Evolutionary conservation across 2,888 invertebrate species (phyloP), one percentile per base, ranked within the genome.

Genomic region (Capitulum mitella): DNA sequence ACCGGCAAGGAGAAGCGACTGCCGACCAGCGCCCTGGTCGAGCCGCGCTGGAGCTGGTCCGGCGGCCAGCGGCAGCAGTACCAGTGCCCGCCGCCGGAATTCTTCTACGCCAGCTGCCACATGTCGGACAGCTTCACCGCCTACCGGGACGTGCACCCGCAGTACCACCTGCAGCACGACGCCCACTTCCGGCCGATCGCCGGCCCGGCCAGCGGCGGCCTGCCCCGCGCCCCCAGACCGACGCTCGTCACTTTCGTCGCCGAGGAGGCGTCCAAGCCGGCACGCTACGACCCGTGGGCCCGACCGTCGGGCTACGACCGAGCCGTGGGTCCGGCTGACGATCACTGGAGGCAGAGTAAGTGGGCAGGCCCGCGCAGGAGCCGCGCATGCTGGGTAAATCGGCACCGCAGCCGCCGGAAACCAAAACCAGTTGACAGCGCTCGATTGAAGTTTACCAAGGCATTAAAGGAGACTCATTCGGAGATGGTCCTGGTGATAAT

Each of bases 61-160:
- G 10, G 29, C 3, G 37, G 16, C 19, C 6, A 34, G 70, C 37
- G 12, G 43, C 43, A 43, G 43, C 46, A 3, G 5, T 37, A 64
- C 34, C 64, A 43, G 43, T 76, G 76, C 16, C 76, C 76, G 1
- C 43, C 76, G 48, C 76, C 76, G 3, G 19, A 46, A 2, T n/a
- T 29, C 46, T 46, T 76, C 46, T 76, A 76, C 22, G 32, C 22
- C 29, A 76, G 48, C 76, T 76, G 76, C 19, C 43, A 76, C 76
- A 29, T 40, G 70, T 8, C 70, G 0, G 8, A 3, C 40, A 26
- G 26, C 22, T 70, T 26, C 40, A 22, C 34, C 26, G 8, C 6
- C 37, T 70, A 70, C 37, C 70, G 70, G 26, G 8, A 22, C 19
- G 22, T 8, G 10, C 70, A 70, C 40, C 40, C 70, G 22, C 26